These are phyloP conservation scores for Pteropus rufus DNA, from an alignment of 2,797 vertebrate genomes.

Conservation along the genomic window DNA sequence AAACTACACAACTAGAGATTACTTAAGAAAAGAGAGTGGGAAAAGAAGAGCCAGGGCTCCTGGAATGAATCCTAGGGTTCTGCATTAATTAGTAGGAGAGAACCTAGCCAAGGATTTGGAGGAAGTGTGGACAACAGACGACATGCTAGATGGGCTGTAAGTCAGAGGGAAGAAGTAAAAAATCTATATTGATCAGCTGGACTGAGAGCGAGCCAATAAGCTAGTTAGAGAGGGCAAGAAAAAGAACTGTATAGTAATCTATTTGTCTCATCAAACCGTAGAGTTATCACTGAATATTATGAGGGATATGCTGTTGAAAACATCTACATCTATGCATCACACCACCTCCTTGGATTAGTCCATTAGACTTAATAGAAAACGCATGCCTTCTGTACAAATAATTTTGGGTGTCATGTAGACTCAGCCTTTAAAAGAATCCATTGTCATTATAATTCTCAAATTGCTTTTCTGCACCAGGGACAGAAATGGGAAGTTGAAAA, in stretches of 20 bases:
- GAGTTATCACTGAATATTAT: background rate
- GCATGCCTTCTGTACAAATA: slow-evolving; percentile 15
- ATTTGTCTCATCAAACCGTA: background rate
- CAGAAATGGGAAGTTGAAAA: slow-evolving; percentile 34
- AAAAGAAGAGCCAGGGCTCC: background rate
- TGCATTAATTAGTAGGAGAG: background rate
- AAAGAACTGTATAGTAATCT: background rate
- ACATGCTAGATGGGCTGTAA: background rate
- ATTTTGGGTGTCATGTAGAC: slow-evolving; percentile 32
- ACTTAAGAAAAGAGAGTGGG: background rate
- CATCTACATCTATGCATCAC: background rate
- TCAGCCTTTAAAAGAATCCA: slow-evolving; percentile 27
- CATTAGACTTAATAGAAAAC: slow-evolving; percentile 34
- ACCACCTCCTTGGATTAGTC: background rate
- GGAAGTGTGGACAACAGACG: background rate
- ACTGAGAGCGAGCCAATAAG: background rate
- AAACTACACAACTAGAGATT: background rate
- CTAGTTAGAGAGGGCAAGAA: background rate
- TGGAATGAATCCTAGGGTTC: background rate
- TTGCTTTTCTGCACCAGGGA: slow-evolving; percentile 41
- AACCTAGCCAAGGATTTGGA: background rate
- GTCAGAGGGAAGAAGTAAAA: background rate
- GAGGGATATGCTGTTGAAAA: background rate
- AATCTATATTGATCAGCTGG: background rate
- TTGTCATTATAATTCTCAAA: slow-evolving; percentile 50